These are phyloP conservation scores for Suricata suricatta DNA, from an alignment of 2,113 vertebrate species.

Conservation along the genomic window DNA sequence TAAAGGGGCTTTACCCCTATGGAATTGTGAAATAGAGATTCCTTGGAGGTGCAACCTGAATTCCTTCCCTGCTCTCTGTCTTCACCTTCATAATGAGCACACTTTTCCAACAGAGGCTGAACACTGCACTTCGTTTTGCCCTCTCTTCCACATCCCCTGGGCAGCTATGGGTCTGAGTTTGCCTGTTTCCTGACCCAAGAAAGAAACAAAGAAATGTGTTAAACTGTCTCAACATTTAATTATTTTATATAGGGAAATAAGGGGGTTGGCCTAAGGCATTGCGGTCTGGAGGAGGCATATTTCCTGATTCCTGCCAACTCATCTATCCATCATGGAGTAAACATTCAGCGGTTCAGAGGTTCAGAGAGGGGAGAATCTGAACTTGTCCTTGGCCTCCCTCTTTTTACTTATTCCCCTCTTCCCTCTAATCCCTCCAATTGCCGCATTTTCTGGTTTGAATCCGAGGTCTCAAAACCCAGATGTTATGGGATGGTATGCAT, in stretches of 20 bases:
- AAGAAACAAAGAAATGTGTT: conserved; percentile 20
- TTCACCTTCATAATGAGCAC: conserved; percentile 62
- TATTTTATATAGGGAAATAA: conserved; percentile 30
- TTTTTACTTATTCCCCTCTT: background rate
- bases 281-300: background rate
- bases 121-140: background rate
- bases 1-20: background rate
- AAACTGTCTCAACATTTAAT: background rate
- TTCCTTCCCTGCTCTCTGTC: conserved; percentile 62
- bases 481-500: too few species aligned
- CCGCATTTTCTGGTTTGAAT: background rate
- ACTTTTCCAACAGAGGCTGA: background rate
- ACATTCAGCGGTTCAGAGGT: background rate
- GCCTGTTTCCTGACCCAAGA: background rate
- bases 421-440: background rate
- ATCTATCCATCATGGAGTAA: background rate
- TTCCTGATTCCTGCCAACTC: background rate
- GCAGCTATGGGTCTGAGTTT: background rate
- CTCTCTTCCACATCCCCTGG: background rate
- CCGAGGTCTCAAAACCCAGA: background rate
- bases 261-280: background rate
- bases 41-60: conserved; percentile 31
- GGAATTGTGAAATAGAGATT: conserved; percentile 32
- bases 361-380: background rate
- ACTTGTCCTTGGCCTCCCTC: background rate